Conservation (phyloP, 2,888 invertebrate genomes). For the Dorcus hopei region DNA sequence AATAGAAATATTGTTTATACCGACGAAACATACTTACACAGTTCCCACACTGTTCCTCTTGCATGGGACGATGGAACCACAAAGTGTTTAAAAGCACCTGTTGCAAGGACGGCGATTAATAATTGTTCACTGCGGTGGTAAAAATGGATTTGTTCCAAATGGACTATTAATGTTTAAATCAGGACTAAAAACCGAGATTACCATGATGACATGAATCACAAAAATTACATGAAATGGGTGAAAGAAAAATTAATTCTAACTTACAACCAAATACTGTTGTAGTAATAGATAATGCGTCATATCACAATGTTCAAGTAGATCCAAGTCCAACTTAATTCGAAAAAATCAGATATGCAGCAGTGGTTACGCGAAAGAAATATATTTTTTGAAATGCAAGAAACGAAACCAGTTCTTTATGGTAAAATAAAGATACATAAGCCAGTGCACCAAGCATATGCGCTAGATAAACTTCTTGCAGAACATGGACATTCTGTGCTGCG, state of each 20-base stretch:
- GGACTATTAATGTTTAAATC: no score
- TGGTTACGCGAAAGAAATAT: no score
- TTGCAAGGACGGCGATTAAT: constrained; percentile 24
- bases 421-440: no score
- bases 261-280: constrained; percentile 27
- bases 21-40: constrained; percentile 5
- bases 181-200: constrained; percentile 28
- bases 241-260: constrained; percentile 29
- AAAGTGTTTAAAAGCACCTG: constrained; percentile 16
- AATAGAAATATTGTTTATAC: constrained; percentile 3
- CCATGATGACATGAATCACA: constrained; percentile 32
- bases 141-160: background rate
- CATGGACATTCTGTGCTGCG: no score
- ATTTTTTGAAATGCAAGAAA: no score
- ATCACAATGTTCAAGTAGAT: no score
- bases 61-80: constrained; percentile 17
- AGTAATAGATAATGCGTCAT: no score
- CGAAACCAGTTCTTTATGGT: no score
- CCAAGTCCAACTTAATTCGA: no score
- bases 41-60: constrained; percentile 10
- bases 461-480: no score
- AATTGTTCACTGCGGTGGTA: constrained; percentile 10
- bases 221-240: constrained; percentile 32
- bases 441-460: no score
- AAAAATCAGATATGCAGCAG: no score